phyloP scores from a whole-genome alignment of 1,140 invertebrate genomes.

The Meloidogyne chitwoodi region DNA sequence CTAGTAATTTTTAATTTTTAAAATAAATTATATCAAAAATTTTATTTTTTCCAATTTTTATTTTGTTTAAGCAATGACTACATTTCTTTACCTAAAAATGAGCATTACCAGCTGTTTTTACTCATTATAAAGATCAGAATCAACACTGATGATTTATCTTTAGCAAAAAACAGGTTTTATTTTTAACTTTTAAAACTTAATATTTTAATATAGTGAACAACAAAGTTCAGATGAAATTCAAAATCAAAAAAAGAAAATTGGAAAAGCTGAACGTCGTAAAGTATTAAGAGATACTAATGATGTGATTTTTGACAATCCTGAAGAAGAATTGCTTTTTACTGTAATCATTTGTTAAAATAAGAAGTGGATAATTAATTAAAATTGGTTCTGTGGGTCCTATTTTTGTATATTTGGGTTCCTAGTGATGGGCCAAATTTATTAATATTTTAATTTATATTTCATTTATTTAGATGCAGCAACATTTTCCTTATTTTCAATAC shows the following conservation, averaged over 20 bases:
- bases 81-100: slow-evolving; percentile 28
- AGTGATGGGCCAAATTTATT: no score
- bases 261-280: slow-evolving; percentile 42
- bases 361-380: no score
- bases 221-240: neutral
- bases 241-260: slow-evolving; percentile 34
- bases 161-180: neutral
- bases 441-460: neutral
- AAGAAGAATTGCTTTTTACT: slow-evolving; percentile 40
- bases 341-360: slow-evolving; percentile 11
- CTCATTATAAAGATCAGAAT: slow-evolving; percentile 40
- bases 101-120: slow-evolving; percentile 26
- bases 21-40: neutral
- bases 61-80: slow-evolving; percentile 24
- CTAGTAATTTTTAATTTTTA: neutral
- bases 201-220: neutral
- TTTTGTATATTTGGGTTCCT: no score
- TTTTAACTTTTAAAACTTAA: neutral
- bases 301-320: slow-evolving; percentile 38
- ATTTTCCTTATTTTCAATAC: slow-evolving; percentile 38
- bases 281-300: slow-evolving; percentile 17
- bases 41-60: neutral
- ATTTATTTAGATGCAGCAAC: neutral
- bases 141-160: neutral
- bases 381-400: neutral